Conservation (phyloP, 2,113 vertebrate genomes). For the Sminthopsis crassicaudata region DNA sequence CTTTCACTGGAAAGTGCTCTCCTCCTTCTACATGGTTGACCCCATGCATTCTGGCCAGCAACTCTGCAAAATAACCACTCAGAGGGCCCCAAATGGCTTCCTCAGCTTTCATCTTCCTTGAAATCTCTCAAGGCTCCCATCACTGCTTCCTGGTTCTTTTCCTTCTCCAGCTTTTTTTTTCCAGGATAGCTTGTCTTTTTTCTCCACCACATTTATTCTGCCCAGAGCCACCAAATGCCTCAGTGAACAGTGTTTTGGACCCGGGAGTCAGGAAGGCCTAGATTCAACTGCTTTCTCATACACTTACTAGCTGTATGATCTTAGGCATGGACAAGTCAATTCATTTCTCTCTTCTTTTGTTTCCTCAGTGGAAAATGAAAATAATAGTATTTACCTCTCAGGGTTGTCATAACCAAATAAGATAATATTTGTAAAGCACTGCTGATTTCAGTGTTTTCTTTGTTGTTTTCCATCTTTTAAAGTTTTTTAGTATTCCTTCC, state of each 20-base stretch:
- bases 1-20: too few relatives aligned
- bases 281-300: neutral
- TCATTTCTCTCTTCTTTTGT: neutral
- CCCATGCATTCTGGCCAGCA: too few relatives aligned
- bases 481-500: neutral
- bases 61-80: too few relatives aligned
- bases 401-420: neutral
- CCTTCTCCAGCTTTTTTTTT: neutral
- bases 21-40: too few relatives aligned
- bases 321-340: neutral
- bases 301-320: neutral
- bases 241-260: neutral
- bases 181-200: neutral
- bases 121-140: too few relatives aligned
- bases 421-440: neutral
- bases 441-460: neutral
- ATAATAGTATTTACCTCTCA: neutral
- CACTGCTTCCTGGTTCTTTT: too few relatives aligned
- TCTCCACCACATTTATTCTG: neutral
- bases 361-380: neutral
- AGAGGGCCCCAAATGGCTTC: too few relatives aligned
- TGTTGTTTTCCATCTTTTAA: neutral
- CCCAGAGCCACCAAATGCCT: neutral
- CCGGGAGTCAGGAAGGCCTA: neutral
- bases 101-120: too few relatives aligned